Percentiles rank a stretch among this genome's conserved stretches.
These are phyloP conservation scores for Sceloporus tristichus DNA, from an alignment of 2,113 vertebrate species.

Conservation along the genomic window DNA sequence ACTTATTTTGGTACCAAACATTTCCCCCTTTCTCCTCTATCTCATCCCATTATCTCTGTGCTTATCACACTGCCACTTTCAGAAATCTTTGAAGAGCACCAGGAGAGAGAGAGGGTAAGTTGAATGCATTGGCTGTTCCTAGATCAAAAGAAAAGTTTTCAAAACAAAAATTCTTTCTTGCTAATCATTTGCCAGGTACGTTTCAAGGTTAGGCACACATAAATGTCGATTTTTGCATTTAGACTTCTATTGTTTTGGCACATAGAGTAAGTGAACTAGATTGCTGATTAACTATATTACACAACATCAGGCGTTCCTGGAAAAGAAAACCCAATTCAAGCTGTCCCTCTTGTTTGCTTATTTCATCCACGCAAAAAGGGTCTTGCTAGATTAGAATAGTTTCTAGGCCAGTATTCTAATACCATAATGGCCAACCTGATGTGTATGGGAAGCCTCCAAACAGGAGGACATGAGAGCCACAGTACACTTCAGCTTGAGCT, in stretches of 20 bases:
- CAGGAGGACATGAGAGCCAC: not conserved
- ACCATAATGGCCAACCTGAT: not conserved
- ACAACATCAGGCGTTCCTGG: not conserved
- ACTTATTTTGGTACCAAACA: not conserved
- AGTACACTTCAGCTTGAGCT: not conserved
- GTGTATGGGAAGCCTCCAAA: not conserved
- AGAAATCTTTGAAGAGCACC: not conserved
- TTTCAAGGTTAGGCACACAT: conserved; percentile 26
- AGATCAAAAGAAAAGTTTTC: not conserved
- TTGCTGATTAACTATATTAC: conserved; percentile 31
- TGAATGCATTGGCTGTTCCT: not conserved
- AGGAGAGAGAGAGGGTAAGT: not conserved
- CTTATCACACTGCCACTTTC: not conserved
- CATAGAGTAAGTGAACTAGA: conserved; percentile 21
- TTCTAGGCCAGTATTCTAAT: not conserved
- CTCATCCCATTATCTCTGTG: not conserved
- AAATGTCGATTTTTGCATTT: conserved; percentile 20
- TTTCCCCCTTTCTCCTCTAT: not conserved
- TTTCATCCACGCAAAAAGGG: not conserved
- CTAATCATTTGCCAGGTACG: conserved; percentile 18
- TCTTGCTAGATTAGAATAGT: not conserved
- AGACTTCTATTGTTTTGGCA: conserved; percentile 21
- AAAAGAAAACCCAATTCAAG: not conserved
- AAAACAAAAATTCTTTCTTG: not conserved
- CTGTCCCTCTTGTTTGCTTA: too few relatives aligned